Conservation (phyloP, 2,113 vertebrate genomes). For the Chloropsis hardwickii region DNA sequence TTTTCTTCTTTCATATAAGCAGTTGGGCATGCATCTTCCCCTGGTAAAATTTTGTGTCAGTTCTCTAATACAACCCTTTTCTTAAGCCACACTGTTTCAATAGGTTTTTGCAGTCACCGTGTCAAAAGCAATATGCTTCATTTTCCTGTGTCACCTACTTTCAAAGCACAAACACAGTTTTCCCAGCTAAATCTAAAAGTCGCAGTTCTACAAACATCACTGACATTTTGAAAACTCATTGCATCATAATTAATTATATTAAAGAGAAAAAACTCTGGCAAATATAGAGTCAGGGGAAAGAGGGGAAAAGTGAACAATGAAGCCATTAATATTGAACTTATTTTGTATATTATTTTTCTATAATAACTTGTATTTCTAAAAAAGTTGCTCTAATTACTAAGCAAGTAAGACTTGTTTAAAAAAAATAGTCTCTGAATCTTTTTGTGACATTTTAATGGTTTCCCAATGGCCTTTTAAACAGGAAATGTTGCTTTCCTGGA, state of each 20-base stretch:
- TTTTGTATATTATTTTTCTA: background rate
- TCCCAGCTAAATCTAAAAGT: background rate
- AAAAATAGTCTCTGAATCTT: background rate
- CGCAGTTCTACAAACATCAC: background rate
- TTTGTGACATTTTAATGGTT: background rate
- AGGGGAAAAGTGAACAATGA: background rate
- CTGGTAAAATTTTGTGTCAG: background rate
- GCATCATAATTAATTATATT: background rate
- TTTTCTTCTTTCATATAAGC: background rate
- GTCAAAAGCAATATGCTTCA: background rate
- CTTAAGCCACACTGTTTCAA: background rate
- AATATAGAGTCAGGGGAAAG: background rate
- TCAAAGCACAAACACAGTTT: background rate
- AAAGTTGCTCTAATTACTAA: background rate
- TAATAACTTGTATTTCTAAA: background rate
- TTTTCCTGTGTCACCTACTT: background rate
- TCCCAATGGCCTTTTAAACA: background rate
- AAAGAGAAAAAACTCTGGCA: background rate
- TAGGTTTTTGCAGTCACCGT: background rate
- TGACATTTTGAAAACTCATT: background rate
- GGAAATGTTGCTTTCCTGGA: background rate
- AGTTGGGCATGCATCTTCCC: accelerated
- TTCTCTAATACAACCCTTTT: background rate
- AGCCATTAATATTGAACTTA: background rate
- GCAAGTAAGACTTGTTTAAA: background rate